Conservation (phyloP, 1,140 invertebrate species). For the Cotesia vestalis region DNA sequence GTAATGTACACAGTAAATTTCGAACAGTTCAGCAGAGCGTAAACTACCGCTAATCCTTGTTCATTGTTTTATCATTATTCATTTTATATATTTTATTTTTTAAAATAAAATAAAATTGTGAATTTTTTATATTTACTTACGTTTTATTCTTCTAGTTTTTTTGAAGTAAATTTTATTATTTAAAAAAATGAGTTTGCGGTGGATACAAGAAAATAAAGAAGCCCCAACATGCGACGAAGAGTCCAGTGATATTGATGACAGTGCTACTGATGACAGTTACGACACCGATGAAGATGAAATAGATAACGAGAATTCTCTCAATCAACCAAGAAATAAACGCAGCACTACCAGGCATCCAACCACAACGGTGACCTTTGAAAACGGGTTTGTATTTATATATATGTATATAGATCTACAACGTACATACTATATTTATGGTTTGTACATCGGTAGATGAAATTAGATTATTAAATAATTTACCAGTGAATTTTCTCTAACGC, state of each 20-base stretch:
- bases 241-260: slow-evolving; percentile 61
- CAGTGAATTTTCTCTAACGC: slow-evolving; percentile 9
- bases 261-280: slow-evolving; percentile 58
- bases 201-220: slow-evolving; percentile 59
- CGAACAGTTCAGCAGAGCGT: too few species aligned
- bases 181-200: slow-evolving; percentile 56
- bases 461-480: slow-evolving; percentile 3
- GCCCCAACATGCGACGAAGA: slow-evolving; percentile 60
- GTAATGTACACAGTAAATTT: too few species aligned
- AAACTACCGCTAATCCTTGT: too few species aligned
- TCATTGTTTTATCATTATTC: too few species aligned
- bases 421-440: neutral
- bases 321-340: slow-evolving; percentile 40
- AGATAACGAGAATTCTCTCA: slow-evolving; percentile 37
- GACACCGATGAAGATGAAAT: slow-evolving; percentile 49
- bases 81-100: too few species aligned
- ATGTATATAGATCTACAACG: neutral
- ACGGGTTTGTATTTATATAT: slow-evolving; percentile 44
- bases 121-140: neutral
- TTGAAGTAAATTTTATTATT: neutral
- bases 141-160: neutral
- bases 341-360: slow-evolving; percentile 43
- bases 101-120: too few species aligned
- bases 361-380: slow-evolving; percentile 47
- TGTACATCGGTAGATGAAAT: neutral